These are phyloP conservation scores for Lucifuga dentata DNA, from an alignment of 2,113 vertebrate genomes.

Conservation along the genomic window DNA sequence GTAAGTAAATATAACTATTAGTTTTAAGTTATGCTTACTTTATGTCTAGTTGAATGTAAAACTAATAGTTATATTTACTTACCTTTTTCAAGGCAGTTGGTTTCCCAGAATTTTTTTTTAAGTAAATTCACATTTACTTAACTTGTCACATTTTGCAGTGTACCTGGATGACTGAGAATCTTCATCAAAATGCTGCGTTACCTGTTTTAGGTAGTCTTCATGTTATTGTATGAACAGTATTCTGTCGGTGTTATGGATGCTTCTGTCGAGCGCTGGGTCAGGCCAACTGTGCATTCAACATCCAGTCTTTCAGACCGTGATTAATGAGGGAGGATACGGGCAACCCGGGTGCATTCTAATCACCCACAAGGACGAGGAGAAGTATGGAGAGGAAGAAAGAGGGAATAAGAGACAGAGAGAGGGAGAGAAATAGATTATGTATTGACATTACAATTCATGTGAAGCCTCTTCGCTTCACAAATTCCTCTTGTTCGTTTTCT, in stretches of 20 bases:
- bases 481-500: too few species aligned
- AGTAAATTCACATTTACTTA: too few species aligned
- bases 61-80: too few species aligned
- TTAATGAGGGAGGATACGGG: slow-evolving; percentile 72
- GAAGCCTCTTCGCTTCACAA: slow-evolving; percentile 1
- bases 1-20: too few species aligned
- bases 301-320: slow-evolving; percentile 66
- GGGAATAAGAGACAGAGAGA: slow-evolving; percentile 2
- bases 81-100: too few species aligned
- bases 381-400: slow-evolving; percentile 19
- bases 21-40: too few species aligned
- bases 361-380: slow-evolving; percentile 65
- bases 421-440: not conserved
- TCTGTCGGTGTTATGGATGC: slow-evolving; percentile 56
- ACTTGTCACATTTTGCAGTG: too few species aligned
- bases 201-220: too few species aligned
- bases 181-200: too few species aligned
- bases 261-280: slow-evolving; percentile 52
- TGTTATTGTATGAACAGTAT: slow-evolving; percentile 19
- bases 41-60: too few species aligned
- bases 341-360: slow-evolving; percentile 68
- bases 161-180: too few species aligned
- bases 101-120: too few species aligned
- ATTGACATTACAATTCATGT: slow-evolving; percentile 23
- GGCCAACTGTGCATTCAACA: slow-evolving; percentile 64